phyloP scores from a whole-genome alignment of 2,797 vertebrate genomes.

The Ispidina picta region DNA sequence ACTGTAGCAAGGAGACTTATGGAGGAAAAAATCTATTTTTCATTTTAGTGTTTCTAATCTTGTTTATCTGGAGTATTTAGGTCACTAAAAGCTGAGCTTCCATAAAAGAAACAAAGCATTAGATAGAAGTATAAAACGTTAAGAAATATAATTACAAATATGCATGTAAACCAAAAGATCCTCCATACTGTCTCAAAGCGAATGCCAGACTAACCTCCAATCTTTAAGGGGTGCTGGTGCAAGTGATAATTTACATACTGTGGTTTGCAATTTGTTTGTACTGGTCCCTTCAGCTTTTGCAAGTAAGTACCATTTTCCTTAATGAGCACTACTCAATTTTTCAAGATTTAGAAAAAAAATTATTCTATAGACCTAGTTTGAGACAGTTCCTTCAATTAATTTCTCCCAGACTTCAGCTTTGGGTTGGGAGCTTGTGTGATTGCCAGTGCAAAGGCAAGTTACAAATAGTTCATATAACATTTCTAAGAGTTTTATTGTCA shows the following conservation, averaged over 20 bases:
- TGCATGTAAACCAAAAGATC: not conserved
- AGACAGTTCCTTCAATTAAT: not conserved
- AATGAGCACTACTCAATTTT: not conserved
- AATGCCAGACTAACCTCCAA: not conserved
- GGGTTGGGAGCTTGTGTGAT: not conserved
- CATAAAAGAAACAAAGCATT: not conserved
- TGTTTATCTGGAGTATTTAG: not conserved
- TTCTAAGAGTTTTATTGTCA: slow-evolving; percentile 26
- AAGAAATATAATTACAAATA: not conserved
- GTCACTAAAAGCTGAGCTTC: not conserved
- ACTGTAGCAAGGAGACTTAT: not conserved
- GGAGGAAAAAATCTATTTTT: not conserved
- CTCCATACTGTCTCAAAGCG: not conserved
- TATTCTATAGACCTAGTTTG: not conserved
- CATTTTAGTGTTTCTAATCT: not conserved
- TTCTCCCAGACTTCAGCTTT: not conserved
- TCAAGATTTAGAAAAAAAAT: not conserved
- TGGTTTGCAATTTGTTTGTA: not conserved
- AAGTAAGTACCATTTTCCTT: not conserved
- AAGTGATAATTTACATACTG: not conserved
- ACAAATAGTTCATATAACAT: not conserved
- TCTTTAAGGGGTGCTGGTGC: not conserved
- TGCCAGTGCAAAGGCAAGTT: not conserved
- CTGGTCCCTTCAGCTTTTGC: not conserved
- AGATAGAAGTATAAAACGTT: not conserved